Evolutionary conservation across 2,797 vertebrate genomes (phyloP).

Genomic region (Sebastes kiyomatsui): DNA sequence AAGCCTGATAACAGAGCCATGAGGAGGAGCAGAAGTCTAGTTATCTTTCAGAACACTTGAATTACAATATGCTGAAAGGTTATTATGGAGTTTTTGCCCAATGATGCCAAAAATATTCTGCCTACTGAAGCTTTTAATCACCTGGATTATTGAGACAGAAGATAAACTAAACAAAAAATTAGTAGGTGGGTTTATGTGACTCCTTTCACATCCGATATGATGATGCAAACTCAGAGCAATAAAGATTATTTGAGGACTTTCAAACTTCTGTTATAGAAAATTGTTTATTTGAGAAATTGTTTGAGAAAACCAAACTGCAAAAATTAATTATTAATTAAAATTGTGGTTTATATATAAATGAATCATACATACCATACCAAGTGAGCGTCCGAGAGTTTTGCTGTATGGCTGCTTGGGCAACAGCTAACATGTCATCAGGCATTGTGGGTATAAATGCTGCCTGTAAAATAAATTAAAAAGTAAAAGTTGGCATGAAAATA

Average conservation of each 20-base stretch:
- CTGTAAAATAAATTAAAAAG: conserved; percentile 60
- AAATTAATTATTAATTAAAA: rapidly evolving
- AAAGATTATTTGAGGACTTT: background rate
- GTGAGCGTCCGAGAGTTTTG: rapidly evolving
- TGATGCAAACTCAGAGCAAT: background rate
- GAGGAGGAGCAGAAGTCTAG: no score
- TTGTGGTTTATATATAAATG: background rate
- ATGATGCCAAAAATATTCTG: no score
- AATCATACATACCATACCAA: conserved; percentile 88
- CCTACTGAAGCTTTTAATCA: no score
- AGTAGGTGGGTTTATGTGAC: background rate
- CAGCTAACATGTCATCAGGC: conserved; percentile 86
- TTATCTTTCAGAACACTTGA: no score
- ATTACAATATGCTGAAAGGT: no score
- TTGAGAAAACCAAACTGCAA: background rate
- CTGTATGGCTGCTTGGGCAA: conserved; percentile 62
- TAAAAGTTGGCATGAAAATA: background rate
- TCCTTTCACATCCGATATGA: background rate
- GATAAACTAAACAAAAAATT: background rate
- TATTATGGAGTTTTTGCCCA: no score
- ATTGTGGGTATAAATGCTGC: conserved; percentile 88
- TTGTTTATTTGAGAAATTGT: background rate
- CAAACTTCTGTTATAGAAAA: background rate
- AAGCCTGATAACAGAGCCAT: no score
- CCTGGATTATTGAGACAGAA: background rate